These are phyloP conservation scores for Hirtodrosophila histrioides DNA, from an alignment of 2,888 invertebrate species.

Conservation along the genomic window DNA sequence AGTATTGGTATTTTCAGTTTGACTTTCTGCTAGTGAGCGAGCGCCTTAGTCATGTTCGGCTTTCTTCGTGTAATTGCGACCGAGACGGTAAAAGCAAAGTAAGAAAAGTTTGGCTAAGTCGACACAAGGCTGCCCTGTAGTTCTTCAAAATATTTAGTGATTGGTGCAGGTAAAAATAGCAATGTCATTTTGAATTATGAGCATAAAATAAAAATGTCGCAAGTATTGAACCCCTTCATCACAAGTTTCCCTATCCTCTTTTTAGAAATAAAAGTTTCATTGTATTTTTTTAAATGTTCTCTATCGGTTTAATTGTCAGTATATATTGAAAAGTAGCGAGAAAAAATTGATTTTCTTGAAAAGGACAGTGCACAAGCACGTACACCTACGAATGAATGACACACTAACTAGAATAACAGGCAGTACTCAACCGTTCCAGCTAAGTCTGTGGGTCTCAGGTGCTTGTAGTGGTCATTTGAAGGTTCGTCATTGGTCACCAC, in stretches of 20 bases:
- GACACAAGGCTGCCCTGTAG: constrained; percentile 23
- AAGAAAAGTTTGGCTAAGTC: neutral
- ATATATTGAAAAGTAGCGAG: constrained; percentile 2
- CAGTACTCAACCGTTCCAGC: neutral
- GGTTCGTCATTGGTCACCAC: constrained; percentile 41
- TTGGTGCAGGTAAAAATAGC: too few species aligned
- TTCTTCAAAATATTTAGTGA: neutral
- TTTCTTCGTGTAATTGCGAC: constrained; percentile 43
- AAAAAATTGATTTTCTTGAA: constrained; percentile 51
- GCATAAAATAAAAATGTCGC: neutral
- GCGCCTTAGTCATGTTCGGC: constrained; percentile 47
- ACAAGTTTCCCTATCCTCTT: too few species aligned
- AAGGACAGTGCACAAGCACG: constrained; percentile 11
- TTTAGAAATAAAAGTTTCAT: too few species aligned
- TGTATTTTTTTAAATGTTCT: neutral
- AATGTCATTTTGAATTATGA: too few species aligned
- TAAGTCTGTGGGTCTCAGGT: constrained; percentile 1
- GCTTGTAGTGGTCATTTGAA: constrained; percentile 68
- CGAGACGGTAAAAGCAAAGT: constrained; percentile 11
- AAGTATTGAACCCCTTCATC: neutral
- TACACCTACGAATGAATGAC: constrained; percentile 11
- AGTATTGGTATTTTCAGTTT: constrained; percentile 27
- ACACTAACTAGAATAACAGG: constrained; percentile 21
- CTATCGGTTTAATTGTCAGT: neutral
- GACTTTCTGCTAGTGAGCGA: constrained; percentile 26